Evolutionary conservation across 2,113 vertebrate genomes (phyloP).

Genomic region (Calidris pygmaea): DNA sequence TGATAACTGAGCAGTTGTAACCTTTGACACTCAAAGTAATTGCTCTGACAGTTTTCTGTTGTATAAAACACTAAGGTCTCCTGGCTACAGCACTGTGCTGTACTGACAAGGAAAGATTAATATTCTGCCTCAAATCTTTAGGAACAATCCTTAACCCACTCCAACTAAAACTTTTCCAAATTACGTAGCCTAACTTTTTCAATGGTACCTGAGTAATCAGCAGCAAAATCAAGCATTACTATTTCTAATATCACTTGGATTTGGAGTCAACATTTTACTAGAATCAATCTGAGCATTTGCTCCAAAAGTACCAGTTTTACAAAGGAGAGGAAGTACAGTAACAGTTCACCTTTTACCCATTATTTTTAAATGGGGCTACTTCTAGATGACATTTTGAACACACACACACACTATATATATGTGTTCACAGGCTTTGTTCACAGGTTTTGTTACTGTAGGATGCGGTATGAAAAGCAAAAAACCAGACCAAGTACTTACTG

Average conservation of each 20-base stretch:
- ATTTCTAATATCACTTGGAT: background rate
- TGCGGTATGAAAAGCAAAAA: background rate
- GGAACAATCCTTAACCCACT: background rate
- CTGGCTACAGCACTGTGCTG: background rate
- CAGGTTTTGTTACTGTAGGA: background rate
- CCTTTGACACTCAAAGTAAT: background rate
- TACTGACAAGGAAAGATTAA: background rate
- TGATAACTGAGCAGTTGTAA: background rate
- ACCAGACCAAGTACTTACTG: fast-evolving
- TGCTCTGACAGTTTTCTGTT: background rate
- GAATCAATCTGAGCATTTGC: background rate
- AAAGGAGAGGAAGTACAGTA: background rate
- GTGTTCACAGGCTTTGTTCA: background rate
- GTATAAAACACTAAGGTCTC: background rate
- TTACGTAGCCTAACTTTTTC: background rate
- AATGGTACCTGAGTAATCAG: background rate
- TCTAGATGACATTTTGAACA: background rate
- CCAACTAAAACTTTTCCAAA: background rate
- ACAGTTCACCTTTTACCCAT: background rate
- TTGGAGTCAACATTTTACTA: background rate
- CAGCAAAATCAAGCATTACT: background rate
- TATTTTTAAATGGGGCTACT: background rate
- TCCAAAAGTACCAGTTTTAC: background rate
- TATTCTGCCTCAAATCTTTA: background rate
- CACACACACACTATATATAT: fast-evolving